phyloP scores from a whole-genome alignment of 2,113 vertebrate species.

The Notarius quadriscutis region DNA sequence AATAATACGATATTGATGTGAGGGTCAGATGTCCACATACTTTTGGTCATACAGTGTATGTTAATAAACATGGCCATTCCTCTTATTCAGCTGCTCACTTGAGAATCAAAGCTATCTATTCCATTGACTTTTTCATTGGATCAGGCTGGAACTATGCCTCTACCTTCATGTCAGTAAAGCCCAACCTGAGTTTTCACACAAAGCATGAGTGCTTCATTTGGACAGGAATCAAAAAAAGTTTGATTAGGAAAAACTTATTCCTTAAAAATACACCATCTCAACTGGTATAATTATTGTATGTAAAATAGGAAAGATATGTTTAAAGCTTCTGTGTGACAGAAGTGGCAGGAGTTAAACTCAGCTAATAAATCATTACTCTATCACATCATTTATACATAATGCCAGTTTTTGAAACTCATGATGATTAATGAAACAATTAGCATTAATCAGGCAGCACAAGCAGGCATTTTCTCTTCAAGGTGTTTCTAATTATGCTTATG shows the following conservation, averaged over 20 bases:
- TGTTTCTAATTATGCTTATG: slow-evolving; percentile 36
- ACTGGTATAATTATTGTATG: background rate
- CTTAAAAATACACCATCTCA: background rate
- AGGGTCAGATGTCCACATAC: background rate
- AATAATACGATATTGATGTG: background rate
- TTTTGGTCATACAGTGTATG: background rate
- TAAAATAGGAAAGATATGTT: slow-evolving; percentile 22
- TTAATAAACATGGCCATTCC: background rate
- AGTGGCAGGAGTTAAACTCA: slow-evolving; percentile 12
- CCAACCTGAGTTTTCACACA: background rate
- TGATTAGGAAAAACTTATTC: background rate
- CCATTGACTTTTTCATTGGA: background rate
- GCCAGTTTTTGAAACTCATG: slow-evolving; percentile 33
- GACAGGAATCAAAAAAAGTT: slow-evolving; percentile 8
- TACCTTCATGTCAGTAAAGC: background rate
- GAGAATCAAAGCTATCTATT: background rate
- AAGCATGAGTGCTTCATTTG: slow-evolving; percentile 2
- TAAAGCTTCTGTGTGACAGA: background rate
- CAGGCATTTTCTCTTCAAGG: slow-evolving; percentile 21
- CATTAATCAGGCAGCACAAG: slow-evolving; percentile 18
- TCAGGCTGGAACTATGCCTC: background rate
- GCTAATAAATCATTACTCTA: slow-evolving; percentile 45
- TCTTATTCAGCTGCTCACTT: background rate
- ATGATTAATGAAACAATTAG: slow-evolving; percentile 37
- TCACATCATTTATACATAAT: slow-evolving; percentile 40